Evolutionary conservation across 2,113 vertebrate species (phyloP), one percentile per base, ranked within the genome.

Genomic region (Acanthochromis polyacanthus): DNA sequence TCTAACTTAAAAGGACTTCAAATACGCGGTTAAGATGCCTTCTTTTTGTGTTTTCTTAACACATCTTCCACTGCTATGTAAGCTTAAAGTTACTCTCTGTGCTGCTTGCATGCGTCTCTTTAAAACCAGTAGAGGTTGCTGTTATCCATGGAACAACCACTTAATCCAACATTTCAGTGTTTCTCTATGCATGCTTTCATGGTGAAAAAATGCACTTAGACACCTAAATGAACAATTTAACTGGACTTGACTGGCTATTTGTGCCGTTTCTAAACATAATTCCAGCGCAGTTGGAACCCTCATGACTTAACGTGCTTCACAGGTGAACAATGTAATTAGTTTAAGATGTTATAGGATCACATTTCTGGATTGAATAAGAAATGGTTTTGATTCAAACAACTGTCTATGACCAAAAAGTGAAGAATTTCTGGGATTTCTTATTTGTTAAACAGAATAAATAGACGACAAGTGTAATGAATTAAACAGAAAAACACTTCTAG

Each of bases 51-150:
- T 63, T 62, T 56, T 48, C 28, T 32, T 22, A 32, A 38, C 9
- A 50, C 28, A 19, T 71, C 45, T 14, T 65, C 32, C 14, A n/a
- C 22, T 38, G 20, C 4, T 20, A 12, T 38, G 40, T 38, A 60
- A 60, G 32, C 23, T 40, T 16, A 4, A 4, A 19, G 11, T 23
- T 4, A 46, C 7, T 1, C 25, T 25, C 59, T 7, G n/a, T 11
- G 36, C 38, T 8, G 8, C 19, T 38, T 25, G 11, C 28, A 51
- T 32, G 28, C 2, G 23, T 30, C 4, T 58, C 22, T 65, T n/a
- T 53, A 10, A 58, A 17, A 30, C 59, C 59, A 59, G 20, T 10
- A 32, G 68, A 72, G 60, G 43, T 1, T 52, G 61, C 53, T 66
- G 14, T 32, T 19, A 57, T n/a, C 45, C 30, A 19, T 25, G 4